Base-by-base conservation (phyloP, 2,797 vertebrate genomes). In the Aulostomus chinensis region DNA sequence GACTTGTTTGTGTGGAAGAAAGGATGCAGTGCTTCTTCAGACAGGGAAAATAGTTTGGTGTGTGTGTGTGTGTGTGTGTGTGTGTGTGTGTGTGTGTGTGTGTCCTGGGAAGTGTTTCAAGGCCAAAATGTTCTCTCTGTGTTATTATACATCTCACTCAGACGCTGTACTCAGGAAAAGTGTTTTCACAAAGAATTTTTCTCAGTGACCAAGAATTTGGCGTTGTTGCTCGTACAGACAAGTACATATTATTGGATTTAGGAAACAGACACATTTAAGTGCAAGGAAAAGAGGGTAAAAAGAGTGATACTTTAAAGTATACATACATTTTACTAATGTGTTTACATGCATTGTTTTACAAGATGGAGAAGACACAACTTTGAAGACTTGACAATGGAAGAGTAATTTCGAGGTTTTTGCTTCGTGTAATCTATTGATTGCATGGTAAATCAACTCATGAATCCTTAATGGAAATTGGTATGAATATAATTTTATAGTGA, bases 81-180 rank as follows among this genome's bases (percentile, higher is more conserved):
- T 72, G 63, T 71, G 61, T 76, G 56, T 68, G 55, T 75, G 53
- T 69, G 56, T 73, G 53, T 35, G 9, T 73, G 65, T 73, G 60
- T 77, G 57, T 67, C 70, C 83, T 75, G 76, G 80, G 73, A 74
- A 71, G 48, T 9, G 25, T 78, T 46, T 78, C 48, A 34, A 78
- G 79, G 43, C 70, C 64, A 68, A 48, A 55, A 63, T 75, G 70
- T 79, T 83, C 68, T 68, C 39, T 58, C 48, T 66, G 48, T 57
- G 58, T 63, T 76, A 80, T 86, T 70, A 76, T 47, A 41, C 37
- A n/a, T 60, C 50, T 56, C 43, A 5, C 36, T 43, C 49, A 16
- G 50, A 48, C 14, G 26, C 5, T n/a, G n/a, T n/a, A 3, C 46
- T 58, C 13, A 18, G 41, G 41, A 68, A 13, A 51, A 63, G 47